Evolutionary conservation across 2,113 vertebrate species (phyloP).

Genomic region (Cyanistes caeruleus): DNA sequence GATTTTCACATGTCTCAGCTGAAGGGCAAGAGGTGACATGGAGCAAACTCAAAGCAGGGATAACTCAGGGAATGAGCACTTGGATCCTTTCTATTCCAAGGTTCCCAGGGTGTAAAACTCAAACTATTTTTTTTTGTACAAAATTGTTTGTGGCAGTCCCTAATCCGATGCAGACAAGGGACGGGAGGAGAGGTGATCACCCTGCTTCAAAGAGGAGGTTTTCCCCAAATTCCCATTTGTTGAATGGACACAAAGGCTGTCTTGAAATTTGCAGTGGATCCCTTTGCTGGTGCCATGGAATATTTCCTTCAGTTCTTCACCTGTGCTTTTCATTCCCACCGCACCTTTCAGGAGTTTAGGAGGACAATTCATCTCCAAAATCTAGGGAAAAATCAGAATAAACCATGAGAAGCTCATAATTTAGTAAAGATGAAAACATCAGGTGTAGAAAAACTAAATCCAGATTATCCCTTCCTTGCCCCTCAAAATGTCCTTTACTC

Average conservation of each 20-base stretch:
- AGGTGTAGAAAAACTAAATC: neutral
- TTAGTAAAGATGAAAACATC: neutral
- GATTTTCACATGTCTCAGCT: neutral
- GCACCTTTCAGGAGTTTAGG: neutral
- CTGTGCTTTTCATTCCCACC: neutral
- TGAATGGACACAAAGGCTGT: neutral
- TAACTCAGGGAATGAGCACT: neutral
- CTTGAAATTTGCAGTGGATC: neutral
- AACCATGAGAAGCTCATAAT: neutral
- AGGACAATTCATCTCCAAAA: neutral
- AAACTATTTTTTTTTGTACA: accelerated
- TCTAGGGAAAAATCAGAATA: neutral
- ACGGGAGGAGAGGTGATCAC: neutral
- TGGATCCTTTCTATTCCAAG: neutral
- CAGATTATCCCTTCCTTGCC: accelerated
- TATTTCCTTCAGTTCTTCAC: neutral
- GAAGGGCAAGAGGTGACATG: neutral
- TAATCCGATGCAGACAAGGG: neutral
- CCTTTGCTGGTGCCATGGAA: neutral
- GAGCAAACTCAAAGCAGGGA: neutral
- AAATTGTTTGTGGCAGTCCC: neutral
- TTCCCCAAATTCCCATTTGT: neutral
- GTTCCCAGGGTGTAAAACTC: neutral
- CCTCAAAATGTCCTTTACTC: neutral
- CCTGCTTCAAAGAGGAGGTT: neutral